Percentiles rank a stretch among this genome's conserved stretches.
phyloP scores from a whole-genome alignment of 2,888 invertebrate species.

The Cylindroiulus punctatus region DNA sequence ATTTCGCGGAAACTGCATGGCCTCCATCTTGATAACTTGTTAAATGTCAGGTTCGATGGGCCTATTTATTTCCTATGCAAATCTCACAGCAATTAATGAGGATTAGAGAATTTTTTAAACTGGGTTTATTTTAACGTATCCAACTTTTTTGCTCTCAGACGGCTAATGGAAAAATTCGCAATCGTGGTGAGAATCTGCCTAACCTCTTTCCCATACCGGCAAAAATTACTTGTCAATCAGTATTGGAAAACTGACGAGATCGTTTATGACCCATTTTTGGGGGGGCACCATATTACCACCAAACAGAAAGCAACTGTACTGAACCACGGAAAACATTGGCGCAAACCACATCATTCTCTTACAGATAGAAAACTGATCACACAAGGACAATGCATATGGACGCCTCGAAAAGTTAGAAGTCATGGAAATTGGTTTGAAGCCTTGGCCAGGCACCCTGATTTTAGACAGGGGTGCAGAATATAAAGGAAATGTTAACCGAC shows the following conservation, averaged over 20 bases:
- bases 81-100: neutral
- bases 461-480: too few species aligned
- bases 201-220: neutral
- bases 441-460: too few species aligned
- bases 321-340: too few species aligned
- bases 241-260: neutral
- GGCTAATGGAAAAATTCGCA: neutral
- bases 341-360: too few species aligned
- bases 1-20: neutral
- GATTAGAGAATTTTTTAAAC: neutral
- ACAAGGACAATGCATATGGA: too few species aligned
- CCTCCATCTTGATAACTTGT: neutral
- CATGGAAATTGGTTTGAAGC: too few species aligned
- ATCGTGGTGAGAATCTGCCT: neutral
- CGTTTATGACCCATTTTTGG: neutral
- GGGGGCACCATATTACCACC: too few species aligned
- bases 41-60: neutral
- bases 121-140: neutral
- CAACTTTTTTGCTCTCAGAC: neutral
- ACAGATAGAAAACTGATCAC: too few species aligned
- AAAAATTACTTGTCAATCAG: neutral
- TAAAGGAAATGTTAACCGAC: too few species aligned
- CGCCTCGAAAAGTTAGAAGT: too few species aligned
- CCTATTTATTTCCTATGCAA: conserved; percentile 11
- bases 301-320: too few species aligned